These are phyloP conservation scores for Uropetala carovei DNA, from an alignment of 2,888 invertebrate species.

Conservation along the genomic window DNA sequence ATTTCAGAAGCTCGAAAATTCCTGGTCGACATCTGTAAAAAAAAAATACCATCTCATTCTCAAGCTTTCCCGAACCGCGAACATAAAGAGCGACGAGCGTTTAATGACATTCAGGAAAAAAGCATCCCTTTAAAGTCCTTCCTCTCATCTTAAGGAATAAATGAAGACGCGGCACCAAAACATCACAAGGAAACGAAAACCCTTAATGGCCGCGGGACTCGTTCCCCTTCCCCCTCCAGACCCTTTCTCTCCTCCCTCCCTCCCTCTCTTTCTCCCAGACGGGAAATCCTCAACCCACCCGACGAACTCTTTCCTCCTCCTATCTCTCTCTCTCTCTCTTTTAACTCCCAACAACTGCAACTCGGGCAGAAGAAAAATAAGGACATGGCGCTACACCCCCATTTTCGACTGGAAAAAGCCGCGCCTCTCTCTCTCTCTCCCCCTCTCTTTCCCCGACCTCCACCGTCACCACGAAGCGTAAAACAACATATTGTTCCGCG, in stretches of 20 bases:
- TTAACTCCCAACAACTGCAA: too few species aligned
- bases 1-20: background rate
- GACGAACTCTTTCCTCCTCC: background rate
- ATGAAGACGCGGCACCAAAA: background rate
- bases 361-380: too few species aligned
- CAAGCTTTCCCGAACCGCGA: background rate
- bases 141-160: background rate
- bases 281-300: too few species aligned
- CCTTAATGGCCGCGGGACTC: slow-evolving; percentile 25
- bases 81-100: background rate
- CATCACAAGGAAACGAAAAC: background rate
- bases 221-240: background rate
- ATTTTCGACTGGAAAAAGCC: too few species aligned
- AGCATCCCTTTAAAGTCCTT: background rate
- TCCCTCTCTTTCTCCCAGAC: background rate
- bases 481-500: background rate
- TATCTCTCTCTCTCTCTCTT: background rate
- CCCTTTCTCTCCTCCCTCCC: background rate
- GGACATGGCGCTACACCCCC: too few species aligned
- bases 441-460: background rate
- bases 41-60: background rate
- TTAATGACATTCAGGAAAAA: background rate
- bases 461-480: background rate
- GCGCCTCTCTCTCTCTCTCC: background rate
- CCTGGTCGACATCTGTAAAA: background rate